Percentiles rank a stretch among this genome's conserved stretches.
Evolutionary conservation across 53 echinoderm and acorn worm genomes (phyloP).

Genomic region (Zoroaster sp.): DNA sequence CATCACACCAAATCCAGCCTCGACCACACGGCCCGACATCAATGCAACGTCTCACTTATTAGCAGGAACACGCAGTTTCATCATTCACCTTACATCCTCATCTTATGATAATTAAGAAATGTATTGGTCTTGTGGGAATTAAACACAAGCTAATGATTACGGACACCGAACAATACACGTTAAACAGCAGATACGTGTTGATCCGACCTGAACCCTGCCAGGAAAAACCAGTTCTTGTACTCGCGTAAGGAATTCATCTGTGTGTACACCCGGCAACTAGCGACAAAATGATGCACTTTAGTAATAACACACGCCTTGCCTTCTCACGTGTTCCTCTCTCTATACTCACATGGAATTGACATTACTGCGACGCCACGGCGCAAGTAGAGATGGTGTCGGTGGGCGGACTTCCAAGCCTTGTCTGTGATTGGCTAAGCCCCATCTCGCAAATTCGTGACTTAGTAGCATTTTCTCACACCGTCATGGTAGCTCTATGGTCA

Average conservation of each 20-base stretch:
- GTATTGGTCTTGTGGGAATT: no score
- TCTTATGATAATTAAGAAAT: no score
- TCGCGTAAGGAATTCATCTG: not conserved
- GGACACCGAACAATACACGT: not conserved
- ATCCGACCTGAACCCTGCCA: not conserved
- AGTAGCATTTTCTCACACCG: not conserved
- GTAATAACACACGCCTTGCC: not conserved
- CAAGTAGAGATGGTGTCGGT: not conserved
- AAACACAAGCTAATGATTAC: no score
- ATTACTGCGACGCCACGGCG: not conserved
- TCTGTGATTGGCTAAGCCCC: not conserved
- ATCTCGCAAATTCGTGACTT: not conserved
- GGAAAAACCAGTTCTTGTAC: not conserved
- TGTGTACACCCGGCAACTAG: not conserved
- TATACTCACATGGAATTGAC: not conserved
- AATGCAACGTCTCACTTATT: not conserved
- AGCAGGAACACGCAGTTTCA: not conserved
- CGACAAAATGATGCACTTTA: conserved; percentile 1
- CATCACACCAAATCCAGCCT: not conserved
- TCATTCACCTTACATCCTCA: no score
- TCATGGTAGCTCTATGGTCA: not conserved
- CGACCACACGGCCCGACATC: not conserved
- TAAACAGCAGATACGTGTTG: not conserved
- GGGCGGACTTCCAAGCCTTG: not conserved
- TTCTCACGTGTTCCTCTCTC: not conserved